Evolutionary conservation across 2,888 invertebrate species (phyloP).

Genomic region (Orchesellides sinensis): DNA sequence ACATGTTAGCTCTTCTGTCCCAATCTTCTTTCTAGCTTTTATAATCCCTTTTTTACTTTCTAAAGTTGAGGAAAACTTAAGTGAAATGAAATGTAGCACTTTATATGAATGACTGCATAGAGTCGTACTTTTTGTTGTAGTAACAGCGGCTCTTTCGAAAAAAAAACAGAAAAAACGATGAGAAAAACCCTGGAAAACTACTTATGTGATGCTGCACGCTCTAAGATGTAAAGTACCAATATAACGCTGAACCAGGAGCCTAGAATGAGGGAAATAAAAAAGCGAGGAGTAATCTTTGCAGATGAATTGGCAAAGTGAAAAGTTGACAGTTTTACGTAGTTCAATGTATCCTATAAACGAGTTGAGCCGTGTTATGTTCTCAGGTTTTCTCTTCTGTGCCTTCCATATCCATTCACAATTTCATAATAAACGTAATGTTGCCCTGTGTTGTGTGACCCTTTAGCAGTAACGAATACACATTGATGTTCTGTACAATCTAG

Average conservation of each 20-base stretch:
- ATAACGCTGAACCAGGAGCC: constrained; percentile 13
- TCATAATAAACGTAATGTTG: too few relatives aligned
- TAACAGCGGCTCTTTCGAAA: background rate
- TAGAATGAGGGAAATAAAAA: constrained; percentile 15
- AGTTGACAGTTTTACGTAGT: constrained; percentile 42
- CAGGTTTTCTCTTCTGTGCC: too few relatives aligned
- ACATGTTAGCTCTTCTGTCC: constrained; percentile 35
- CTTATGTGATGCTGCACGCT: constrained; percentile 8
- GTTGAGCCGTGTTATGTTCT: too few relatives aligned
- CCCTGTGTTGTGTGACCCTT: too few relatives aligned
- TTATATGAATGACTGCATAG: constrained; percentile 16
- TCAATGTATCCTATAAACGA: too few relatives aligned
- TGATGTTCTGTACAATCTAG: too few relatives aligned
- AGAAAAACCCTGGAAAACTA: constrained; percentile 20
- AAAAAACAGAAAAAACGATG: constrained; percentile 7
- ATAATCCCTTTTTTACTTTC: constrained; percentile 32
- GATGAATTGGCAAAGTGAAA: constrained; percentile 56
- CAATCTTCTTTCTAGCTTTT: constrained; percentile 16
- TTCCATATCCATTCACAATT: background rate
- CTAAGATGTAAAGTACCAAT: background rate
- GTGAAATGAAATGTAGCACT: constrained; percentile 50
- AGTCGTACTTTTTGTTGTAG: background rate
- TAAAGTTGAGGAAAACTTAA: constrained; percentile 34
- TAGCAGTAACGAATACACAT: too few relatives aligned
- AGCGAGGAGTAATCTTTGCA: constrained; percentile 46